Conservation (phyloP, 2,888 invertebrate species). For the Hydraecia micacea region DNA sequence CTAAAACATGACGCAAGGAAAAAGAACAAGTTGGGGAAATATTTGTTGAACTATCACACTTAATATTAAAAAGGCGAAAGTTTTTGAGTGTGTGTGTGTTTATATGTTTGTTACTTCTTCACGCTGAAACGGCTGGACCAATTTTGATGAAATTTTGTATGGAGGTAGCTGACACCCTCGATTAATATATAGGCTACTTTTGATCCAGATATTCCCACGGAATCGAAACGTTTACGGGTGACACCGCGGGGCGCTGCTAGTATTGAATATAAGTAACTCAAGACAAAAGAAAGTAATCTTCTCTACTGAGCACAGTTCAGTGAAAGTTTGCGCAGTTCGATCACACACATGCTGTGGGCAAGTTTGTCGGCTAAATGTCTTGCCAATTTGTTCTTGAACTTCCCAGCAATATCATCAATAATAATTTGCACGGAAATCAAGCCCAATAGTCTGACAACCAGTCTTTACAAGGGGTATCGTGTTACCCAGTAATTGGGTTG, state of each 20-base stretch:
- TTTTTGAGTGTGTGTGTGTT: too few relatives aligned
- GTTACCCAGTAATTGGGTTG: background rate
- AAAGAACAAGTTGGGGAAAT: background rate
- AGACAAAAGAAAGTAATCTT: background rate
- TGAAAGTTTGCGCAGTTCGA: background rate
- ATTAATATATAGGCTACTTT: too few relatives aligned
- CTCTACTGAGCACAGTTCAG: background rate
- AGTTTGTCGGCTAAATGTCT: background rate
- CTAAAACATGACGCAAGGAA: background rate
- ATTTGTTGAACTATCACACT: constrained; percentile 1
- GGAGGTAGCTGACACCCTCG: too few relatives aligned
- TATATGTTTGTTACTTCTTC: too few relatives aligned
- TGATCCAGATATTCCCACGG: too few relatives aligned
- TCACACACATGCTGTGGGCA: background rate
- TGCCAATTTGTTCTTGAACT: background rate
- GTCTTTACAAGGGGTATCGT: background rate
- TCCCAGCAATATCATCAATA: background rate
- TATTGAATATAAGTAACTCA: background rate
- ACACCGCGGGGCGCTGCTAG: too few relatives aligned
- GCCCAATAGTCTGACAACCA: background rate
- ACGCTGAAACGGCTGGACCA: too few relatives aligned
- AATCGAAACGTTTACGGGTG: too few relatives aligned
- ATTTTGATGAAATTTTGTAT: too few relatives aligned
- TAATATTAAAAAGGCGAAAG: too few relatives aligned
- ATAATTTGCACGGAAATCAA: background rate